phyloP scores from a whole-genome alignment of 2,797 vertebrate genomes.

The Lepilemur septentrionalis region DNA sequence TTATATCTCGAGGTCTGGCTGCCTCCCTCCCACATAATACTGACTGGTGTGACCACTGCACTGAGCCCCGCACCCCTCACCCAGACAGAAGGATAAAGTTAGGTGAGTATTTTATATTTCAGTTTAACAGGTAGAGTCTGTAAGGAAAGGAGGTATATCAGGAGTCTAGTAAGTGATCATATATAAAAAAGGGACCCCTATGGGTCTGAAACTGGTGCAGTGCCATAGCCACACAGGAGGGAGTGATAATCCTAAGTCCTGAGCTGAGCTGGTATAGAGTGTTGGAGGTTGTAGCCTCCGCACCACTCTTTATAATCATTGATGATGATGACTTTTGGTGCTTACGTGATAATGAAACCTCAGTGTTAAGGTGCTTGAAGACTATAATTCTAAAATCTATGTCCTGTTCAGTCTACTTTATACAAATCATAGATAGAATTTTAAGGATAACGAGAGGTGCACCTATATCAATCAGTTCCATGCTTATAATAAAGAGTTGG shows the following conservation, averaged over 20 bases:
- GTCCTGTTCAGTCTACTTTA: not conserved
- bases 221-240: not conserved
- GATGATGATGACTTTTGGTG: not conserved
- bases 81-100: no score
- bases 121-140: not conserved
- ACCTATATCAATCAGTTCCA: not conserved
- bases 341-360: not conserved
- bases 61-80: rapidly evolving
- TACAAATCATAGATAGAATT: not conserved
- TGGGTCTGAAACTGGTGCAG: not conserved
- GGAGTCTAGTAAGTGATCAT: not conserved
- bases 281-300: no score
- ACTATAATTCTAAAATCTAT: not conserved
- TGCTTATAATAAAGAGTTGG: no score
- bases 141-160: not conserved
- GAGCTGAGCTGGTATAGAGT: no score
- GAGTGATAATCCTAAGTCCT: not conserved
- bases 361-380: not conserved
- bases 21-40: not conserved
- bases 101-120: not conserved
- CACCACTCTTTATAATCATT: not conserved
- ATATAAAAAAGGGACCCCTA: not conserved
- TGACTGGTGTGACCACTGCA: rapidly evolving
- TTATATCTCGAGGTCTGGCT: no score
- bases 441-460: not conserved